Percentiles rank a stretch among this genome's conserved stretches.
Evolutionary conservation across 2,797 vertebrate genomes (phyloP).

Genomic region (Alauda arvensis): DNA sequence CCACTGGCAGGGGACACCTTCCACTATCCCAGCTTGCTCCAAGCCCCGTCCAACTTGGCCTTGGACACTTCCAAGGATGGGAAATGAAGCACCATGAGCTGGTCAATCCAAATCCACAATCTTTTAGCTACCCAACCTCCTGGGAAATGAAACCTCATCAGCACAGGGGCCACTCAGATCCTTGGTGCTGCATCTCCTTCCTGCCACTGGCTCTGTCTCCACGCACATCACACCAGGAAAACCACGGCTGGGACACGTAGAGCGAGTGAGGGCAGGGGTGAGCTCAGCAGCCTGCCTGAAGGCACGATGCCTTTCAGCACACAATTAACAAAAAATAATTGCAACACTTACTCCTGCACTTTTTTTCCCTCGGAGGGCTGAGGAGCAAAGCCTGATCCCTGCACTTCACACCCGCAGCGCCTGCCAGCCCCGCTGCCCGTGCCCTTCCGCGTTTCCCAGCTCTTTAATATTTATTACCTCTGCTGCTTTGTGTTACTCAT

Average conservation of each 20-base stretch:
- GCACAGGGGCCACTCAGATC: background rate
- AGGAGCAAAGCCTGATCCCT: background rate
- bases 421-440: background rate
- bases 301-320: fast-evolving
- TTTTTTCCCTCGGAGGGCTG: background rate
- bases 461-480: constrained; percentile 60
- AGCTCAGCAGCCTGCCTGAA: background rate
- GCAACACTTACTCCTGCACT: background rate
- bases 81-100: background rate
- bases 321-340: background rate
- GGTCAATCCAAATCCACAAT: background rate
- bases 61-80: background rate
- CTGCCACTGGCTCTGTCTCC: background rate
- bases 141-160: background rate
- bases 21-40: background rate
- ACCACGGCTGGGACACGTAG: background rate
- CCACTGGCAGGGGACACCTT: background rate
- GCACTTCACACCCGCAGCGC: background rate
- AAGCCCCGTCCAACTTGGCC: fast-evolving
- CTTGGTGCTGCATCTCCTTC: background rate
- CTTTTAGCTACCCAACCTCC: fast-evolving
- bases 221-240: background rate
- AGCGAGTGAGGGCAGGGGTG: background rate
- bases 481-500: constrained; percentile 49
- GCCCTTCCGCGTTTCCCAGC: constrained; percentile 23